phyloP scores from a whole-genome alignment of 1,140 invertebrate species.

The Drosophila kikkawai region DNA sequence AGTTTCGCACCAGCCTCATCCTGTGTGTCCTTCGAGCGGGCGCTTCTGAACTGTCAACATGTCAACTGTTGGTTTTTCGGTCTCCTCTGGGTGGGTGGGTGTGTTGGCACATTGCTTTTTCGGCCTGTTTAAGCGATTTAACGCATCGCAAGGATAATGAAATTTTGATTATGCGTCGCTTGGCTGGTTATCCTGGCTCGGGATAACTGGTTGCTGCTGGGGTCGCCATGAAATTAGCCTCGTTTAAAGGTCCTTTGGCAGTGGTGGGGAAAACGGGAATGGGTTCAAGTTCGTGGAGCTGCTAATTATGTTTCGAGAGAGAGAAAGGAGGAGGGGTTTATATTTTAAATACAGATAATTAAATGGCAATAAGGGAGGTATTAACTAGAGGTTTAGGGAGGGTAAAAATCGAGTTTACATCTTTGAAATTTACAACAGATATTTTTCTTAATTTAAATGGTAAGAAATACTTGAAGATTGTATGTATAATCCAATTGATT shows the following conservation, averaged over 20 bases:
- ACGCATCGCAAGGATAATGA: slow-evolving; percentile 83
- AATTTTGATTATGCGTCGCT: slow-evolving; percentile 82
- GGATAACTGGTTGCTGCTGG: slow-evolving; percentile 55
- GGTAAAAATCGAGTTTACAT: not conserved
- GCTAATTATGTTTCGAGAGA: slow-evolving; percentile 25
- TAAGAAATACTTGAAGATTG: not conserved
- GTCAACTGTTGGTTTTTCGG: slow-evolving; percentile 56
- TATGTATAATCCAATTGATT: not conserved
- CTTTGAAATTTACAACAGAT: not conserved
- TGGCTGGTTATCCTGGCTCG: slow-evolving; percentile 50
- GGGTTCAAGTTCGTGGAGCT: slow-evolving; percentile 18
- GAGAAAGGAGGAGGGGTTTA: not conserved
- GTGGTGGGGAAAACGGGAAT: not conserved
- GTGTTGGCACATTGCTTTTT: slow-evolving; percentile 46
- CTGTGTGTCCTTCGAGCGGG: slow-evolving; percentile 35
- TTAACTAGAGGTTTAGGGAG: not conserved
- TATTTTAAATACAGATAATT: not conserved
- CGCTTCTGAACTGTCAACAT: slow-evolving; percentile 78
- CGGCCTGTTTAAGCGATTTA: slow-evolving; percentile 81
- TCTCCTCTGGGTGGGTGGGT: slow-evolving; percentile 23
- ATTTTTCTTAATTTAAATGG: not conserved
- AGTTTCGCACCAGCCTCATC: slow-evolving; percentile 78
- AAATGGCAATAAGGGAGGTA: not conserved
- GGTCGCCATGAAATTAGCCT: slow-evolving; percentile 37
- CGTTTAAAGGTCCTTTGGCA: slow-evolving; percentile 30